These are phyloP conservation scores for Cremastinae sp. DNA, from an alignment of 2,888 invertebrate species.

Conservation along the genomic window DNA sequence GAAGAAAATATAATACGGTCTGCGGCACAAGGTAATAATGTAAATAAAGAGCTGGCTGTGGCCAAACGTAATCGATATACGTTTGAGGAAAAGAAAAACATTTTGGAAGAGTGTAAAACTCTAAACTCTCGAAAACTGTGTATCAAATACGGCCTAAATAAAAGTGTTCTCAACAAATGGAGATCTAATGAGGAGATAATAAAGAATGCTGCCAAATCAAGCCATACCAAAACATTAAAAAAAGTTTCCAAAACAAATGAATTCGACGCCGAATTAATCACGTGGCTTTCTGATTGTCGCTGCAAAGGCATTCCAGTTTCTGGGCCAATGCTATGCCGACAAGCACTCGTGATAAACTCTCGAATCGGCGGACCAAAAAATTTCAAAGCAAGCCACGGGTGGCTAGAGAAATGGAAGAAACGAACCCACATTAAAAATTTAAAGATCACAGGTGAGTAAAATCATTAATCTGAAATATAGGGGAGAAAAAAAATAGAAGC, in stretches of 20 bases:
- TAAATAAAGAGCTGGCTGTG: constrained; percentile 39
- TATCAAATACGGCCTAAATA: constrained; percentile 48
- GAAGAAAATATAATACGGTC: constrained; percentile 43
- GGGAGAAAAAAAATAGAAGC: constrained; percentile 28
- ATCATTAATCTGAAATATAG: constrained; percentile 39
- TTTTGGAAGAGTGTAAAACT: constrained; percentile 49
- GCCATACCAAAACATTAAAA: constrained; percentile 45
- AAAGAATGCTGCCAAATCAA: constrained; percentile 45
- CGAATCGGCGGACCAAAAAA: constrained; percentile 41
- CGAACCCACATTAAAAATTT: constrained; percentile 50
- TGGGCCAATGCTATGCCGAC: constrained; percentile 48
- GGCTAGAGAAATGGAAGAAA: constrained; percentile 54
- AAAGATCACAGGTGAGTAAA: constrained; percentile 43
- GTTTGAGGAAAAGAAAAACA: constrained; percentile 47
- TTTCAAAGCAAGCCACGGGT: constrained; percentile 51
- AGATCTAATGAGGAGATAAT: constrained; percentile 45
- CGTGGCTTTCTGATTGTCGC: constrained; percentile 55
- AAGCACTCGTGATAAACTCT: constrained; percentile 51
- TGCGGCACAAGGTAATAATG: constrained; percentile 43
- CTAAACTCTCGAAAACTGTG: constrained; percentile 41
- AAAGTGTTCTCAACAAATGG: constrained; percentile 47
- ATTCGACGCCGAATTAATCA: constrained; percentile 47
- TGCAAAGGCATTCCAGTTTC: constrained; percentile 52
- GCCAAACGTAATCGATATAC: constrained; percentile 49
- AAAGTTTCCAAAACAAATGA: constrained; percentile 45